Conservation (phyloP, 2,113 vertebrate species). For the Sturnira hondurensis region DNA sequence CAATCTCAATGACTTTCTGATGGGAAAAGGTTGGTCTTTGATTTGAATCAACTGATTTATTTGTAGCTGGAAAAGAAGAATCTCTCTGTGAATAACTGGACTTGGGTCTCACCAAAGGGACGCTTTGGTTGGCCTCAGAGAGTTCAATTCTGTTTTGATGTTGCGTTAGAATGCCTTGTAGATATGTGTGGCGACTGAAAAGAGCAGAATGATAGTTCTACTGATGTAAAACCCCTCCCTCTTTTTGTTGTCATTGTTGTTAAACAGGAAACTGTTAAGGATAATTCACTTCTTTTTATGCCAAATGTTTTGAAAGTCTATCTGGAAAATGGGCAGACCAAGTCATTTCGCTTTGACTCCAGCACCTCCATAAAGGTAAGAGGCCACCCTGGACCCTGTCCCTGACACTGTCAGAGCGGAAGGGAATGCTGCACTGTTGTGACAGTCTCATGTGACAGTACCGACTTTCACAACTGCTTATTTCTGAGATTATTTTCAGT, state of each 20-base stretch:
- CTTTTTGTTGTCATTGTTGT: background rate
- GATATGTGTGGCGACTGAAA: background rate
- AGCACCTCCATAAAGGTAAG: slow-evolving; percentile 98
- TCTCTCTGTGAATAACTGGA: background rate
- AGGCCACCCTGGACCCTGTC: background rate
- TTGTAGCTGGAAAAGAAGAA: slow-evolving; percentile 14
- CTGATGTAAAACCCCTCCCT: slow-evolving; percentile 30
- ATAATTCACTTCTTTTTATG: slow-evolving; percentile 99
- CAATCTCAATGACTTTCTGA: slow-evolving; percentile 32
- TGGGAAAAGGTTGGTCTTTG: background rate
- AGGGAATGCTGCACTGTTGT: background rate
- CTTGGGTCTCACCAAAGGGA: background rate
- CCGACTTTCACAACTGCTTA: background rate
- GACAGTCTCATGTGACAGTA: background rate
- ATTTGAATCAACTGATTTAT: background rate
- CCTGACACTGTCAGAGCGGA: background rate
- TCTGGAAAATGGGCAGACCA: slow-evolving; percentile 99
- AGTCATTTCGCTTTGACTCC: slow-evolving; percentile 98
- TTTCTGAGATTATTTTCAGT: background rate
- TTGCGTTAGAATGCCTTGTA: background rate
- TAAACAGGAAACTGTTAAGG: slow-evolving; percentile 94
- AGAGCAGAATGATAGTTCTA: slow-evolving; percentile 52
- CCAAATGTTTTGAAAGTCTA: slow-evolving; percentile 99
- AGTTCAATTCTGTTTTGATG: background rate
- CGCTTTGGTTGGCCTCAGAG: background rate